phyloP scores from a whole-genome alignment of 2,888 invertebrate species.

The Metallyticus violacea region DNA sequence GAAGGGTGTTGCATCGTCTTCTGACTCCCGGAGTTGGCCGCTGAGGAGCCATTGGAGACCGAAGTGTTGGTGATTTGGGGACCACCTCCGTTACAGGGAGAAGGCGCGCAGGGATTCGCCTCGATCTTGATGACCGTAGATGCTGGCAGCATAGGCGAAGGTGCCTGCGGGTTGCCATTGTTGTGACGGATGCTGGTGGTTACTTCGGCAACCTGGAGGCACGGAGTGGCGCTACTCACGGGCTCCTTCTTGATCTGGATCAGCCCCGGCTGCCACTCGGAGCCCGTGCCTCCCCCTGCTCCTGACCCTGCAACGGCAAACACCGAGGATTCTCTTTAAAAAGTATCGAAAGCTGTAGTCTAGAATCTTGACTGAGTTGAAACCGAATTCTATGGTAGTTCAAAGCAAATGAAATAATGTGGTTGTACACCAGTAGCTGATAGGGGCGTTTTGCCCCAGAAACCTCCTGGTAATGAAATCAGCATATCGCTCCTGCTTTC shows the following conservation, averaged over 20 bases:
- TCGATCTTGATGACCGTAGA: conserved; percentile 60
- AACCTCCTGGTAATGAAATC: no score
- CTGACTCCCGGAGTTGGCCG: not conserved
- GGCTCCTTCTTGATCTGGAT: conserved; percentile 61
- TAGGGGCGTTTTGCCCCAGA: no score
- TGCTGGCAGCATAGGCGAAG: conserved; percentile 24
- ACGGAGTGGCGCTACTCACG: conserved; percentile 44
- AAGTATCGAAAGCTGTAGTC: no score
- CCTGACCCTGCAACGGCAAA: not conserved
- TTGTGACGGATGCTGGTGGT: conserved; percentile 46
- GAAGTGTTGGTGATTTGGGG: conserved; percentile 19
- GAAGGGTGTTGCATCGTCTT: conserved; percentile 18
- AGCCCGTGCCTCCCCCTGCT: conserved; percentile 14
- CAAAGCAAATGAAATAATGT: no score
- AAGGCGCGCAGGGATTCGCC: conserved; percentile 57
- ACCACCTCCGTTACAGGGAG: conserved; percentile 24
- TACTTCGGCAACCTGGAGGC: conserved; percentile 58
- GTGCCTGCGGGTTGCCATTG: not conserved
- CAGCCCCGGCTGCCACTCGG: conserved; percentile 34
- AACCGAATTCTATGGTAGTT: no score
- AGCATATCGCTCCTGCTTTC: no score
- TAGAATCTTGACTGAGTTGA: no score
- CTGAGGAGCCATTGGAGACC: not conserved
- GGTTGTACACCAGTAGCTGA: no score
- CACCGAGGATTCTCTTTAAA: not conserved